Percentiles rank a stretch among this genome's conserved stretches.
Conservation (phyloP, 1,140 invertebrate species). For the Onthophagus taurus region DNA sequence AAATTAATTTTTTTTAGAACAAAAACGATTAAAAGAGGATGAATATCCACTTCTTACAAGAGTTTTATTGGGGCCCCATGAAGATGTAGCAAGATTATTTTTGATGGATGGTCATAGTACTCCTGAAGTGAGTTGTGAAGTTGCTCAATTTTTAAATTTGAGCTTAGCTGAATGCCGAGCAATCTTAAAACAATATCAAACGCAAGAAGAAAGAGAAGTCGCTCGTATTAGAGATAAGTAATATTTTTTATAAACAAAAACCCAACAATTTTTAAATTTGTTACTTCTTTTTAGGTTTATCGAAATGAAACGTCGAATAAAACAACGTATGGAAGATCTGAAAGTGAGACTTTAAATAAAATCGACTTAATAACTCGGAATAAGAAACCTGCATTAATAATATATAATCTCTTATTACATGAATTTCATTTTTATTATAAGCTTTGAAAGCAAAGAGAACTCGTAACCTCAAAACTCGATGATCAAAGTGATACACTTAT, state of each 20-base stretch:
- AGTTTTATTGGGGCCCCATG: conserved; percentile 70
- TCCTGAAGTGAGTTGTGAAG: conserved; percentile 65
- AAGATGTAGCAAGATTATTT: conserved; percentile 71
- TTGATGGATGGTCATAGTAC: conserved; percentile 67
- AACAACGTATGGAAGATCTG: conserved; percentile 60
- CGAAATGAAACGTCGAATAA: conserved; percentile 56
- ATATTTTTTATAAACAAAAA: conserved; percentile 24
- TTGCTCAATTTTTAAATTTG: conserved; percentile 77
- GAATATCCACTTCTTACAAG: conserved; percentile 72
- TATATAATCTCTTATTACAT: too few relatives aligned
- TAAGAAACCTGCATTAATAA: too few relatives aligned
- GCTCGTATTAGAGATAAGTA: conserved; percentile 62
- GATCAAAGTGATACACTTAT: too few relatives aligned
- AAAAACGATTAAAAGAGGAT: conserved; percentile 61
- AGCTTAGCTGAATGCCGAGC: conserved; percentile 67
- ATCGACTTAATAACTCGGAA: too few relatives aligned
- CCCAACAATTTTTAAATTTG: conserved; percentile 15
- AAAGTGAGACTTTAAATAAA: too few relatives aligned
- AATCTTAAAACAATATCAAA: conserved; percentile 67
- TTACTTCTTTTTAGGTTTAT: conserved; percentile 45
- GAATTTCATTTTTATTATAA: too few relatives aligned
- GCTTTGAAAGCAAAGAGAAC: too few relatives aligned
- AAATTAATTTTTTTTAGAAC: conserved; percentile 52
- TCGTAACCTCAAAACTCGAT: too few relatives aligned
- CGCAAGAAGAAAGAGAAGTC: conserved; percentile 67